A percentile compares a stretch with the other conserved stretches of the same genome.
These are phyloP conservation scores for Brachyistius frenatus DNA, from an alignment of 2,113 vertebrate genomes.

Conservation along the genomic window DNA sequence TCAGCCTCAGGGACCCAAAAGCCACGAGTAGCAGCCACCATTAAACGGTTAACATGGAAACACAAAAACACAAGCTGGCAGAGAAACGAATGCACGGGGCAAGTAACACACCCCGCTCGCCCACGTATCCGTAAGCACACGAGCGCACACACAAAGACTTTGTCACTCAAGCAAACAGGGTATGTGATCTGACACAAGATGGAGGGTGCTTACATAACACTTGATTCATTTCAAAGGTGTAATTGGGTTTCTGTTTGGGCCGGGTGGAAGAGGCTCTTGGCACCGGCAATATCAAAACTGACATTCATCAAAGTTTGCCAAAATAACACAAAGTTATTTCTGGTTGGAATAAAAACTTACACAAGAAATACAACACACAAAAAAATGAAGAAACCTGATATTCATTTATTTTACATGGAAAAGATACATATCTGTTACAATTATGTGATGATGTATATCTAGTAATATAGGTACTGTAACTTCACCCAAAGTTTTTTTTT, in stretches of 20 bases:
- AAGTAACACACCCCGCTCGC: conserved; percentile 18
- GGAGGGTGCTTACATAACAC: conserved; percentile 61
- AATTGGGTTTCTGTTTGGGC: conserved; percentile 62
- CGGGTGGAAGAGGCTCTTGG: conserved; percentile 37
- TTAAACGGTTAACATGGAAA: conserved; percentile 29
- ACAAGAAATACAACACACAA: neutral
- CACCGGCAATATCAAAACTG: conserved; percentile 43
- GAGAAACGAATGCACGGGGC: conserved; percentile 16
- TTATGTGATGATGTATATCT: conserved; percentile 28
- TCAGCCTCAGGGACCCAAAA: conserved; percentile 33
- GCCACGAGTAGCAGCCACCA: neutral
- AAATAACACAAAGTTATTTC: conserved; percentile 40
- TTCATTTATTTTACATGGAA: conserved; percentile 63
- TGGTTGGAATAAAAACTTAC: neutral
- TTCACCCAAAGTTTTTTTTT: conserved; percentile 22
- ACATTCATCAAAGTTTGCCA: conserved; percentile 44
- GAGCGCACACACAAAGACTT: conserved; percentile 45
- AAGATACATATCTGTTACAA: conserved; percentile 32
- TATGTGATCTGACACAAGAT: conserved; percentile 57
- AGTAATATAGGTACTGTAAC: conserved; percentile 26
- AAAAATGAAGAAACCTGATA: neutral
- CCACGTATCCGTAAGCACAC: conserved; percentile 38
- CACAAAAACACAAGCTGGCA: neutral
- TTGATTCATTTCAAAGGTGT: conserved; percentile 67
- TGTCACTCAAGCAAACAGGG: conserved; percentile 55